Evolutionary conservation across 2,113 vertebrate genomes (phyloP).

Genomic region (Hippoglossus stenolepis): DNA sequence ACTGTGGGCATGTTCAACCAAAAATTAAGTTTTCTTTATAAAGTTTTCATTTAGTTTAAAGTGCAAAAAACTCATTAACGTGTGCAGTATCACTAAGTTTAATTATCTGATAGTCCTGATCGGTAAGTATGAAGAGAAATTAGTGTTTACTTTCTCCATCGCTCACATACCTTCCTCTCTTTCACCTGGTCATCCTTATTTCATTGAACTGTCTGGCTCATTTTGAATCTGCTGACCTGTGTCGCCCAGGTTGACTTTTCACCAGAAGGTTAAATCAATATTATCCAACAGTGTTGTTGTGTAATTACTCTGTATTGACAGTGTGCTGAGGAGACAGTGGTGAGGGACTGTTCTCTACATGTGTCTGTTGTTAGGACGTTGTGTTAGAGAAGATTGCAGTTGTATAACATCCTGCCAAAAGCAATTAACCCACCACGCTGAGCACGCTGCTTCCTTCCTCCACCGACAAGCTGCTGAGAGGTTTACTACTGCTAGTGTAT

Average conservation of each 20-base stretch:
- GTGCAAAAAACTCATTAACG: too few species aligned
- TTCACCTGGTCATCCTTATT: neutral
- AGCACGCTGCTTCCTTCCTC: slow-evolving; percentile 2
- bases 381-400: slow-evolving; percentile 24
- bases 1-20: too few species aligned
- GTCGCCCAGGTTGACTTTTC: slow-evolving; percentile 24
- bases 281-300: slow-evolving; percentile 32
- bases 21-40: too few species aligned
- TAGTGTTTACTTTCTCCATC: neutral
- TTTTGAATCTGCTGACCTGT: slow-evolving; percentile 30
- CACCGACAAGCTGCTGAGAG: neutral
- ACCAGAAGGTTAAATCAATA: slow-evolving; percentile 55
- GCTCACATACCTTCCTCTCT: neutral
- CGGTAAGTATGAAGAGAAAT: neutral
- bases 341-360: slow-evolving; percentile 22
- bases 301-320: slow-evolving; percentile 50
- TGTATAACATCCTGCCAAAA: slow-evolving; percentile 8
- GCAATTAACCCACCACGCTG: slow-evolving; percentile 27
- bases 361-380: slow-evolving; percentile 3
- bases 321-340: slow-evolving; percentile 20
- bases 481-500: neutral
- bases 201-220: slow-evolving; percentile 19
- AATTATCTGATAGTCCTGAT: neutral
- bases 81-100: too few species aligned
- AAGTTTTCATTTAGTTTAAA: too few species aligned